Evolutionary conservation across 2,888 invertebrate genomes (phyloP).

Genomic region (Trichopria drosophilae): DNA sequence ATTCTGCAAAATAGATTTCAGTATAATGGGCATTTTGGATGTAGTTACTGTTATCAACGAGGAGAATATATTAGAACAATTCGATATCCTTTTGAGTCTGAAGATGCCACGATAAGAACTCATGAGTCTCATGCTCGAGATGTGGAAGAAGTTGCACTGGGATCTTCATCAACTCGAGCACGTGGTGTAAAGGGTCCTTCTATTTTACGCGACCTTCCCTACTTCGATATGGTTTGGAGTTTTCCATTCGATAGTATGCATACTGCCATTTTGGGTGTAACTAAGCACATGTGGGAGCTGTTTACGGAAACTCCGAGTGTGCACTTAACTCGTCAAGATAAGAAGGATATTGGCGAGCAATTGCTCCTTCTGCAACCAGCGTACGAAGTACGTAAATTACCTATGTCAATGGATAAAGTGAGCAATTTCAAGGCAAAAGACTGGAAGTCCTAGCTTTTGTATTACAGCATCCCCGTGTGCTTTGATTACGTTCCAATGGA

Average conservation of each 20-base stretch:
- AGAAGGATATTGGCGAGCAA: constrained; percentile 13
- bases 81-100: neutral
- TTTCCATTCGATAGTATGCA: constrained; percentile 8
- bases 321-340: neutral
- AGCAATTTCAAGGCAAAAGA: constrained; percentile 18
- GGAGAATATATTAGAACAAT: constrained; percentile 3
- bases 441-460: no score
- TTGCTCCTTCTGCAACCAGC: constrained; percentile 20
- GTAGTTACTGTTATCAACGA: constrained; percentile 28
- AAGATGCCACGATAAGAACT: neutral
- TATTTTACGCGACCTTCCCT: neutral
- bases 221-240: neutral
- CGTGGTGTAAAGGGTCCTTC: neutral
- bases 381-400: constrained; percentile 18
- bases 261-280: constrained; percentile 14
- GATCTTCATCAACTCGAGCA: neutral
- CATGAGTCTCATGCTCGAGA: neutral
- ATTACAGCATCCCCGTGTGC: constrained; percentile 21
- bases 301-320: no score
- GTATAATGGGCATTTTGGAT: constrained; percentile 28
- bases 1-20: constrained; percentile 22
- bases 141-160: neutral
- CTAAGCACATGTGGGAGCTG: constrained; percentile 8
- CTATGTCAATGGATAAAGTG: constrained; percentile 13
- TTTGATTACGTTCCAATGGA: constrained; percentile 3